Percentiles rank a stretch among this genome's conserved stretches.
Conservation (phyloP, 2,797 vertebrate genomes). For the Malacoctenus gilli region DNA sequence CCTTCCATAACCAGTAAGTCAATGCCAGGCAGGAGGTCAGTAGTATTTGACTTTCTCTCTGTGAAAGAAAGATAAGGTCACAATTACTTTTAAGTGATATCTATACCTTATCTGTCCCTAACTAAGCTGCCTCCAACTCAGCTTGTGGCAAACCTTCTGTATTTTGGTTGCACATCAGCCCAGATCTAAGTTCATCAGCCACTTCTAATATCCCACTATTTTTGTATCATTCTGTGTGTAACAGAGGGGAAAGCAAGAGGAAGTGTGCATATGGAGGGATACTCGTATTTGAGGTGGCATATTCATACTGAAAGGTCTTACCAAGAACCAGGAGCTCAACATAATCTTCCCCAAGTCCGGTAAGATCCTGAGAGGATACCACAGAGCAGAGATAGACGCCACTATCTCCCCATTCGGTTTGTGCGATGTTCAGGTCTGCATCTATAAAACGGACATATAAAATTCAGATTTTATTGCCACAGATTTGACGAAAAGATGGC, state of each 20-base stretch:
- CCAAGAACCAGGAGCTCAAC: constrained; percentile 90
- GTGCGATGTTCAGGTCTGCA: constrained; percentile 86
- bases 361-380: constrained; percentile 81
- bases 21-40: constrained; percentile 95
- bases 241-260: no score
- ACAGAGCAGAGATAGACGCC: constrained; percentile 89
- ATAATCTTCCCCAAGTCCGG: constrained; percentile 86
- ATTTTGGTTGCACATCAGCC: no score
- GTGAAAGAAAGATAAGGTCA: constrained; percentile 86
- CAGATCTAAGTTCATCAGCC: not conserved
- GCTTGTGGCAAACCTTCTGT: no score
- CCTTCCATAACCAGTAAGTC: constrained; percentile 95
- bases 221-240: no score
- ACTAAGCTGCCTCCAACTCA: constrained; percentile 4
- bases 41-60: constrained; percentile 89
- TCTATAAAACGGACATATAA: constrained; percentile 65
- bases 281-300: no score
- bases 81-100: constrained; percentile 75
- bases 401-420: constrained; percentile 91
- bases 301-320: constrained; percentile 65
- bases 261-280: no score
- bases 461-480: no score
- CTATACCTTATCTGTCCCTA: constrained; percentile 14
- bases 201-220: not conserved
- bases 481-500: no score